phyloP scores from a whole-genome alignment of 1,140 invertebrate genomes.

The Drosophila takahashii region DNA sequence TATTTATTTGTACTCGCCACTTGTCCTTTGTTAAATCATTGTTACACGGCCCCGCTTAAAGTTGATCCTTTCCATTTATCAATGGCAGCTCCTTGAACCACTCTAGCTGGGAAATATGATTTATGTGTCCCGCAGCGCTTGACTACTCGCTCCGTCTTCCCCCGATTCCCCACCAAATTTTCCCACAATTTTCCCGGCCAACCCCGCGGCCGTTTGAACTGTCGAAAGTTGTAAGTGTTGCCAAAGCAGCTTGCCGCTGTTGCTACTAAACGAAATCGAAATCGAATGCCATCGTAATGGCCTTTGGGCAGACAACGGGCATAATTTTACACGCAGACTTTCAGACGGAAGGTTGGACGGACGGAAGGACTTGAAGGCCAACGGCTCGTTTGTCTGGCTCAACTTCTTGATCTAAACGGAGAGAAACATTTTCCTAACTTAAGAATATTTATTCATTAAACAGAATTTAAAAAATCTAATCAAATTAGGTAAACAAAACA shows the following conservation, averaged over 20 bases:
- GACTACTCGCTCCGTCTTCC: conserved; percentile 19
- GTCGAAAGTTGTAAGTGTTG: conserved; percentile 82
- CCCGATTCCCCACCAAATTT: background rate
- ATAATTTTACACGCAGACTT: conserved; percentile 75
- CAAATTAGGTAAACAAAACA: too few species aligned
- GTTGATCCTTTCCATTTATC: conserved; percentile 56
- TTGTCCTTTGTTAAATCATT: conserved; percentile 43
- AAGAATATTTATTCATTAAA: too few species aligned
- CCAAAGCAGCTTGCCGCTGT: conserved; percentile 69
- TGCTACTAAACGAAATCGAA: conserved; percentile 76
- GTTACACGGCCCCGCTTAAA: conserved; percentile 50
- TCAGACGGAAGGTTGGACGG: conserved; percentile 11
- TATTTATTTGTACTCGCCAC: conserved; percentile 18
- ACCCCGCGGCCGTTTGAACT: conserved; percentile 57
- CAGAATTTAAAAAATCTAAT: too few species aligned
- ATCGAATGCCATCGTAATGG: conserved; percentile 78
- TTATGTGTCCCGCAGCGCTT: conserved; percentile 66
- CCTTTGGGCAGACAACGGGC: conserved; percentile 71
- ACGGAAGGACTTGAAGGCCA: conserved; percentile 23
- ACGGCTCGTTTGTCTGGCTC: conserved; percentile 52
- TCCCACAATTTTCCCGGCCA: background rate
- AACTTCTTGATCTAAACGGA: conserved; percentile 1
- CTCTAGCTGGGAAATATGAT: conserved; percentile 69
- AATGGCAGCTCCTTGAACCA: conserved; percentile 43
- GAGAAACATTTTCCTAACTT: too few species aligned